These are phyloP conservation scores for Cyrtonyx montezumae DNA, from an alignment of 2,113 vertebrate genomes.

Conservation along the genomic window DNA sequence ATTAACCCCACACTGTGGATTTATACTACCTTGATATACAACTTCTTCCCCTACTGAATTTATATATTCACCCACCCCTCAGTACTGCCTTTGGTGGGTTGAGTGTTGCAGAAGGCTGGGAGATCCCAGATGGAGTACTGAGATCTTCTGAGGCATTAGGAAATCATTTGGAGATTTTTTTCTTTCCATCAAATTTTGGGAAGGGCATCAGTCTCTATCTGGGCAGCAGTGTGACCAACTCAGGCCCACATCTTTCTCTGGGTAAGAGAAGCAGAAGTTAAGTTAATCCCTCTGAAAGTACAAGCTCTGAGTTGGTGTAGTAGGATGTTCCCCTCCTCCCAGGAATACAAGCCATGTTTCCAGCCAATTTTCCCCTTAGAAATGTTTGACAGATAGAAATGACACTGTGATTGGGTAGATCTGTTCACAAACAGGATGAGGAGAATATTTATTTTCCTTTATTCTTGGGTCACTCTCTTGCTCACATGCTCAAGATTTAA, in stretches of 20 bases:
- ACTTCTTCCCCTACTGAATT: background rate
- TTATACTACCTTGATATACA: background rate
- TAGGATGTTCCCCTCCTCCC: background rate
- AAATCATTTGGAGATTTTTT: background rate
- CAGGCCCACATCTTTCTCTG: background rate
- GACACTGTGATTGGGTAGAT: background rate
- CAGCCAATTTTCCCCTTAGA: background rate
- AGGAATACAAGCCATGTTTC: background rate
- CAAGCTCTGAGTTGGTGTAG: background rate
- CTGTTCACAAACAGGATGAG: background rate
- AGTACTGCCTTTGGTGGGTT: background rate
- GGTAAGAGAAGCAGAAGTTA: background rate
- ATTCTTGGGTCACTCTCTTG: background rate
- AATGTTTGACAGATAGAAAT: background rate
- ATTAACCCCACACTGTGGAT: background rate
- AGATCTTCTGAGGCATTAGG: background rate
- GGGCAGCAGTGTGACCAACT: background rate
- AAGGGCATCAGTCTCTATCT: background rate
- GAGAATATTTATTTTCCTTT: background rate
- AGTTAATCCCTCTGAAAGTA: background rate
- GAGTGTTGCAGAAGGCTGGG: background rate
- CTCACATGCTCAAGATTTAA: background rate
- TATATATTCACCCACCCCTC: fast-evolving
- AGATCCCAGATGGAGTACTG: background rate
- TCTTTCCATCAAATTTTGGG: background rate